phyloP scores from a whole-genome alignment of 2,888 invertebrate genomes.

The Adelphocoris suturalis region DNA sequence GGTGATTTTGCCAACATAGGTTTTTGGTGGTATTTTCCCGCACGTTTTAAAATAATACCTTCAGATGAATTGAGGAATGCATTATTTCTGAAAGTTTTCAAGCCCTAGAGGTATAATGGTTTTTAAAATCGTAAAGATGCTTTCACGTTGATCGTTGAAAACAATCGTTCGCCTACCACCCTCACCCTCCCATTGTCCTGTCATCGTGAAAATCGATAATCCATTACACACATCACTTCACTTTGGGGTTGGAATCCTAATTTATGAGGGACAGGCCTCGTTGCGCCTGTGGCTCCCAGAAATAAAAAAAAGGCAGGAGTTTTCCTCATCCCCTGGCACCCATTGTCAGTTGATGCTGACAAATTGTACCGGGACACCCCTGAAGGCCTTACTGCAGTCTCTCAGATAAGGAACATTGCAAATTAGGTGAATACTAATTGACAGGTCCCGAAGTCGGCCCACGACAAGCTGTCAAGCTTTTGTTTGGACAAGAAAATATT shows the following conservation, averaged over 20 bases:
- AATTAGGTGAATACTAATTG: slow-evolving; percentile 57
- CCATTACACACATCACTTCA: slow-evolving; percentile 66
- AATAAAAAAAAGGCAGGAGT: slow-evolving; percentile 32
- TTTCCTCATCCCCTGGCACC: slow-evolving; percentile 5
- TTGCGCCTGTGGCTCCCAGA: neutral
- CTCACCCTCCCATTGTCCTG: slow-evolving; percentile 48
- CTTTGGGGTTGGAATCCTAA: slow-evolving; percentile 62
- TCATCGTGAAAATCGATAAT: slow-evolving; percentile 60
- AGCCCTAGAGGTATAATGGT: slow-evolving; percentile 7
- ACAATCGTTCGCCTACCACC: slow-evolving; percentile 41
- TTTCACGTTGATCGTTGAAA: slow-evolving; percentile 56
- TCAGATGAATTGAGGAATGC: no score
- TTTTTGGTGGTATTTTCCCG: no score
- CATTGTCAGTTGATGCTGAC: slow-evolving; percentile 65
- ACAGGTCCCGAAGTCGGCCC: slow-evolving; percentile 22
- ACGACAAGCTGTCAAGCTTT: neutral
- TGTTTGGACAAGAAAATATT: slow-evolving; percentile 15
- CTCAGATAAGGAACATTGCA: slow-evolving; percentile 55
- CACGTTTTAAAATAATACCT: no score
- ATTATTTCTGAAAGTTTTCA: neutral
- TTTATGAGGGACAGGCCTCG: slow-evolving; percentile 61
- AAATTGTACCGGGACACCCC: slow-evolving; percentile 57
- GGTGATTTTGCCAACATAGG: no score
- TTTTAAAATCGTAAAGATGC: slow-evolving; percentile 36
- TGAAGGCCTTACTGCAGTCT: slow-evolving; percentile 40